These are phyloP conservation scores for Ormyrus thymus DNA, from an alignment of 2,888 invertebrate genomes.

Conservation along the genomic window DNA sequence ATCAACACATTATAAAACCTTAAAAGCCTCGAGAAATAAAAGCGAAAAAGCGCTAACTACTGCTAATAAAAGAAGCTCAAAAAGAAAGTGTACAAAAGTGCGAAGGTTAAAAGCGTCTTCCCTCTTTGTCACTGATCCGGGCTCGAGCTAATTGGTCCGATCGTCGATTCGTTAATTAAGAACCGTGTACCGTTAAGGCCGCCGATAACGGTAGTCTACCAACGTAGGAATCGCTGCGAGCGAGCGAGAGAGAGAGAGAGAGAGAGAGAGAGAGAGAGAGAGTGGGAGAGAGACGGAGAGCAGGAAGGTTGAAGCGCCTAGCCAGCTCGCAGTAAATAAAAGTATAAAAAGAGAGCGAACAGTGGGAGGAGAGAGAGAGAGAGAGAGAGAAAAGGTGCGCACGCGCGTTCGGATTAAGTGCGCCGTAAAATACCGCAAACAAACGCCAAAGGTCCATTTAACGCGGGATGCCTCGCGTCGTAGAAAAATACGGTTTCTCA, in stretches of 20 bases:
- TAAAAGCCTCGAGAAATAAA: no score
- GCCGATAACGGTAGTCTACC: constrained; percentile 35
- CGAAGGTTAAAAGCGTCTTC: constrained; percentile 27
- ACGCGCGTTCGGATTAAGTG: constrained; percentile 45
- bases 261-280: no score
- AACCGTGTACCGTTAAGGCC: constrained; percentile 33
- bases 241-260: no score
- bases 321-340: constrained; percentile 26
- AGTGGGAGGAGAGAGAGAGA: neutral
- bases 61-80: neutral
- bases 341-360: constrained; percentile 8
- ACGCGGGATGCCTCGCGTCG: constrained; percentile 21
- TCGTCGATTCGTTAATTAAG: constrained; percentile 49
- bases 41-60: no score
- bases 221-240: no score
- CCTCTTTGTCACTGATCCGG: neutral
- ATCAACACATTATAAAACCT: no score
- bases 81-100: neutral
- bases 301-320: neutral
- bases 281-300: no score
- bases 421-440: constrained; percentile 50
- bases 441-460: constrained; percentile 52
- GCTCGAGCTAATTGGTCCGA: constrained; percentile 27
- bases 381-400: constrained; percentile 15
- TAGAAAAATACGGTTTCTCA: constrained; percentile 40